A percentile compares a stretch with the other conserved stretches of the same genome.
phyloP scores from a whole-genome alignment of 2,888 invertebrate species.

The Candidula unifasciata region DNA sequence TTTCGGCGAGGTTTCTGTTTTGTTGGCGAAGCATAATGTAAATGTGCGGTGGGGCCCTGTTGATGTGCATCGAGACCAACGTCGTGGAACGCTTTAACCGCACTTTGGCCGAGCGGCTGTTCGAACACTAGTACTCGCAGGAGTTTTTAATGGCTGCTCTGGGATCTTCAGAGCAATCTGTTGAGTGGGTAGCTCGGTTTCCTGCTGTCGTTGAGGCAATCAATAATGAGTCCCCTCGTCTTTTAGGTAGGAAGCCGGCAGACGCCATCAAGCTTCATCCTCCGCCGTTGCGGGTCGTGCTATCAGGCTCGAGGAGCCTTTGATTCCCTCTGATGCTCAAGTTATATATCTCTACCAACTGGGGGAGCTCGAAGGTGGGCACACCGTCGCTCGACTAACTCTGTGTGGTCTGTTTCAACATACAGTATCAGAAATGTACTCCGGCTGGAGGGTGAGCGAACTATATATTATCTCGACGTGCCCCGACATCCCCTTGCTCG shows the following conservation, averaged over 20 bases:
- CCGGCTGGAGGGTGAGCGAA: too few relatives aligned
- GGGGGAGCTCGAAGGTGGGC: constrained; percentile 9
- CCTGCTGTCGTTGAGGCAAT: constrained; percentile 3
- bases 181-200: background rate
- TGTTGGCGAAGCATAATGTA: background rate
- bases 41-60: background rate
- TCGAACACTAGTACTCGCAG: constrained; percentile 17
- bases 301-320: background rate
- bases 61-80: constrained; percentile 1
- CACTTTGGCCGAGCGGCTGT: constrained; percentile 6
- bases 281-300: background rate
- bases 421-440: background rate
- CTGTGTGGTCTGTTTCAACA: background rate
- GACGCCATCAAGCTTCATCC: background rate
- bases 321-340: constrained; percentile 1
- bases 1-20: constrained; percentile 10
- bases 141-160: background rate
- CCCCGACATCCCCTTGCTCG: too few relatives aligned
- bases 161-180: background rate
- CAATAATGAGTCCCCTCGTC: background rate
- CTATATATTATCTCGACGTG: too few relatives aligned
- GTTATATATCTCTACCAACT: constrained; percentile 10
- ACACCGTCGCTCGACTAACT: background rate
- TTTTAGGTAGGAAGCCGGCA: background rate
- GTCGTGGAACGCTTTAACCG: constrained; percentile 10